These are phyloP conservation scores for Brachionus koreanus DNA, from an alignment of 1,140 invertebrate species.

Conservation along the genomic window DNA sequence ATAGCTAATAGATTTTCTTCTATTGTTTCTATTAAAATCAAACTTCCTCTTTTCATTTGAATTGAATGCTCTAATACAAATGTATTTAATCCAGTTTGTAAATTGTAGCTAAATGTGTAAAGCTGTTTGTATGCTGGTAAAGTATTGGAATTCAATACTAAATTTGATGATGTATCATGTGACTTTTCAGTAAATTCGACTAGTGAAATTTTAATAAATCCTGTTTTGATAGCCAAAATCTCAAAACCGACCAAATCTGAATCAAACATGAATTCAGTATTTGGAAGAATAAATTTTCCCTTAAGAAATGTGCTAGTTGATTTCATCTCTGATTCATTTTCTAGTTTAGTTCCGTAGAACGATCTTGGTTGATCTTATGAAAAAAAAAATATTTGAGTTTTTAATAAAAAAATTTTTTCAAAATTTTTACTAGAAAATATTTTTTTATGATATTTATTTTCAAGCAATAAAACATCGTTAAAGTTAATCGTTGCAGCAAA, in stretches of 20 bases:
- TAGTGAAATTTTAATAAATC: not conserved
- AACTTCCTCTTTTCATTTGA: not conserved
- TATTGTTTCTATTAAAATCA: not conserved
- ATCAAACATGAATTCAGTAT: constrained; percentile 8
- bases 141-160: not conserved
- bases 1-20: not conserved
- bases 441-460: not conserved
- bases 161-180: not conserved
- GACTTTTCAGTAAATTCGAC: not conserved
- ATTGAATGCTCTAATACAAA: not conserved
- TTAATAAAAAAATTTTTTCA: not conserved
- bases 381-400: not conserved
- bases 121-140: not conserved
- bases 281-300: not conserved
- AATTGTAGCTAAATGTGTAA: not conserved
- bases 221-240: not conserved
- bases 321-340: not conserved
- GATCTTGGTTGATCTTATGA: not conserved
- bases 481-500: not conserved
- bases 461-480: not conserved
- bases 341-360: not conserved
- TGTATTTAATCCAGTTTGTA: not conserved
- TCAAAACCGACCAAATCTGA: not conserved
- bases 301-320: not conserved
- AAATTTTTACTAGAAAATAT: not conserved